Evolutionary conservation across 1,140 invertebrate genomes (phyloP).

Genomic region (Pseudomyrmex flavicornis): DNA sequence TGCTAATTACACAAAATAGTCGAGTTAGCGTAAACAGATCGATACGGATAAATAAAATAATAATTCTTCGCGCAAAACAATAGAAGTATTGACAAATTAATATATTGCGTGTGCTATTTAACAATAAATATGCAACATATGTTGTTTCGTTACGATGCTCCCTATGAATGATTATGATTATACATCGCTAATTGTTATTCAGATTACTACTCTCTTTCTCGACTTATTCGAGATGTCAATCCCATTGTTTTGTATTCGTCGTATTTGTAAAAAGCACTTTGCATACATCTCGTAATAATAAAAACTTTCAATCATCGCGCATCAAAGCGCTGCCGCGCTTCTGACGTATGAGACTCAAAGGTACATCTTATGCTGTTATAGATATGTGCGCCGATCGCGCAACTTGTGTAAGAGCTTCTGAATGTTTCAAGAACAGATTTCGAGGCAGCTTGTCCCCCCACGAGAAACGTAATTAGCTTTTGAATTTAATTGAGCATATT

Average conservation of each 20-base stretch:
- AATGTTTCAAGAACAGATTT: conserved; percentile 39
- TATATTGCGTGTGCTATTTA: too few relatives aligned
- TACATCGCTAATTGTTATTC: conserved; percentile 11
- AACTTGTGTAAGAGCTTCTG: conserved; percentile 11
- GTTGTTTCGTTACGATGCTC: neutral
- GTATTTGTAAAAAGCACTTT: neutral
- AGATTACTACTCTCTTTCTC: neutral
- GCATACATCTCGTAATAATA: conserved; percentile 36
- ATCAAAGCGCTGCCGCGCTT: conserved; percentile 36
- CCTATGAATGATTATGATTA: neutral
- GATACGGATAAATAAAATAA: too few relatives aligned
- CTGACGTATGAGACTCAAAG: conserved; percentile 30
- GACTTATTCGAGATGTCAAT: conserved; percentile 11
- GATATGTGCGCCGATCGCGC: conserved; percentile 1
- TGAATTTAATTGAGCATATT: conserved; percentile 32
- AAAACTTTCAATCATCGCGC: conserved; percentile 22
- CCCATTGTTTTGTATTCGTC: neutral
- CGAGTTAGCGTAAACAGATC: too few relatives aligned
- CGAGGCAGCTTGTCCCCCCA: neutral
- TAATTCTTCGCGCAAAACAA: too few relatives aligned
- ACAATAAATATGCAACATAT: too few relatives aligned
- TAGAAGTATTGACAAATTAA: too few relatives aligned
- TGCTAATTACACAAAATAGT: too few relatives aligned
- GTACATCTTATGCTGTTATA: conserved; percentile 19
- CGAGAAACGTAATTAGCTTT: conserved; percentile 29